phyloP scores from a whole-genome alignment of 2,888 invertebrate species.

The Luperina testacea region DNA sequence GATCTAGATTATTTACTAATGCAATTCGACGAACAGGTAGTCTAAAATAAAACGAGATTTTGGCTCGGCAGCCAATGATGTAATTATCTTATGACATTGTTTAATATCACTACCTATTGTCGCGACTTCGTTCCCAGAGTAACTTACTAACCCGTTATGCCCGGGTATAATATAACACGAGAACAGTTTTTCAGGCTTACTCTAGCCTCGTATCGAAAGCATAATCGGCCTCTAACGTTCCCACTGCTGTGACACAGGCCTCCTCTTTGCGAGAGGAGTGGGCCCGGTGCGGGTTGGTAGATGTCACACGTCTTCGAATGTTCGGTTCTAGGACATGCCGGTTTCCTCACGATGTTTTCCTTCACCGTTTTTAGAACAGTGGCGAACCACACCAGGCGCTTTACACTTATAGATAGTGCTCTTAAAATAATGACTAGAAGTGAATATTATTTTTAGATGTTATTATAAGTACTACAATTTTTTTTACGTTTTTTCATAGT shows the following conservation, averaged over 20 bases:
- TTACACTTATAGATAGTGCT: neutral
- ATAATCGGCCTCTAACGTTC: too few species aligned
- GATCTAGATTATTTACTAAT: neutral
- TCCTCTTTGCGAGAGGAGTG: too few species aligned
- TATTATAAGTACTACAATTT: too few species aligned
- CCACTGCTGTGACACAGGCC: too few species aligned
- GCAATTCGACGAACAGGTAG: neutral
- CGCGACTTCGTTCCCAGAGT: neutral
- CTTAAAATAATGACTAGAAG: neutral
- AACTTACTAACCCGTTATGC: neutral
- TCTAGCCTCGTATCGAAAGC: neutral
- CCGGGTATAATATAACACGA: neutral
- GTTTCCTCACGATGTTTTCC: too few species aligned
- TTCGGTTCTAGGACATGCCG: too few species aligned
- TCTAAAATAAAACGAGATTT: conserved; percentile 22
- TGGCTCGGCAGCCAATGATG: conserved; percentile 29
- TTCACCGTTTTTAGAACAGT: too few species aligned
- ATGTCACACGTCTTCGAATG: too few species aligned
- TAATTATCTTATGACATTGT: conserved; percentile 3
- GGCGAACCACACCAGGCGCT: too few species aligned
- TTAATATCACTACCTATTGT: neutral
- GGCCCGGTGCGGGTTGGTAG: too few species aligned
- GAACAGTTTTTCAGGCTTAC: neutral
- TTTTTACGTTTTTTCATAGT: too few species aligned
- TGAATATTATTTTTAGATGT: neutral